Evolutionary conservation across 2,797 vertebrate species (phyloP).

Genomic region (Trachurus trachurus): DNA sequence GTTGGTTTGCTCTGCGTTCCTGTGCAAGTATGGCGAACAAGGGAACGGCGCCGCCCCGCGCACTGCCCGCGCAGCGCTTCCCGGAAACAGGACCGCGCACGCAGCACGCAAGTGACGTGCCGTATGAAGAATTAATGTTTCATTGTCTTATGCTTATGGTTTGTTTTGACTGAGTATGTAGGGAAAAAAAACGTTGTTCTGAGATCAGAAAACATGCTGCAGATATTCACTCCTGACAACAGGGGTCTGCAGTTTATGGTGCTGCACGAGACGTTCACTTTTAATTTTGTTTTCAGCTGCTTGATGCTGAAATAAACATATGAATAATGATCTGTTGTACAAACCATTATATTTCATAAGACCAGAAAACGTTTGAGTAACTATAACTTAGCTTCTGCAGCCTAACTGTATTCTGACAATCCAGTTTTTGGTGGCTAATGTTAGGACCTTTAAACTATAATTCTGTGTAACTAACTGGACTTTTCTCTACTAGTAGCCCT

Average conservation of each 20-base stretch:
- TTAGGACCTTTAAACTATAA: not conserved
- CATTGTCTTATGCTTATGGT: not conserved
- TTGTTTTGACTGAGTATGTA: not conserved
- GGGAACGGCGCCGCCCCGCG: constrained; percentile 77
- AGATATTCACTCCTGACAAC: not conserved
- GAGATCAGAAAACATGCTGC: no score
- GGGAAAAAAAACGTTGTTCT: no score
- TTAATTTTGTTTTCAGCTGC: not conserved
- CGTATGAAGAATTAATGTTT: not conserved
- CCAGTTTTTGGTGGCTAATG: not conserved
- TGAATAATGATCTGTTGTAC: not conserved
- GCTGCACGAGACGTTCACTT: no score
- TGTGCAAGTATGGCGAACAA: constrained; percentile 82
- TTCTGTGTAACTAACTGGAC: not conserved
- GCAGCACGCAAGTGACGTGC: constrained; percentile 27
- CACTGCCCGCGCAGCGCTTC: constrained; percentile 51
- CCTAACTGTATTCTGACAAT: no score
- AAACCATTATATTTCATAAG: not conserved
- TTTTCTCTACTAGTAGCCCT: not conserved
- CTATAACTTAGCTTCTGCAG: not conserved
- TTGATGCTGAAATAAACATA: not conserved
- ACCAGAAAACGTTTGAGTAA: no score
- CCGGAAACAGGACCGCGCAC: constrained; percentile 44
- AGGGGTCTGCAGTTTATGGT: not conserved
- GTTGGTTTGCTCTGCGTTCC: constrained; percentile 61